Evolutionary conservation across 2,888 invertebrate species (phyloP), one percentile per base, ranked within the genome.

Genomic region (Parnassius glacialis): DNA sequence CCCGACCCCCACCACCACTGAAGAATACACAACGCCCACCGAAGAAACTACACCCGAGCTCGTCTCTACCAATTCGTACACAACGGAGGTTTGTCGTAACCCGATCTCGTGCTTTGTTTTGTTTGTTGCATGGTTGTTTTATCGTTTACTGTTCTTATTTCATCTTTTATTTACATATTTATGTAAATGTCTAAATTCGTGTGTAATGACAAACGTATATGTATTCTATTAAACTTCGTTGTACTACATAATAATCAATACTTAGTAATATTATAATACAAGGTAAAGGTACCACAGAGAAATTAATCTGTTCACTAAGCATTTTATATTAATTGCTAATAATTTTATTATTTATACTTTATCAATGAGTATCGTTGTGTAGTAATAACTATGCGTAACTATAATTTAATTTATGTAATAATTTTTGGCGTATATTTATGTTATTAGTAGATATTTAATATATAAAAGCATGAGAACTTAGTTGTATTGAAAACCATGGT

Each of bases 11-110:
- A 67, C 73, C 69, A 62, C 47, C n/a, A 13, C 74, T 71, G 69
- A 70, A 51, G 68, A 47, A 47, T 47, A 69, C 60, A 67, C 67
- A 65, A 66, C 75, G 47, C n/a, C 47, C 64, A 79, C 80, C 68
- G 85, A 84, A 71, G 87, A 84, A 70, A 81, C 78, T 75, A 82
- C 83, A 72, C 79, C 83, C 69, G 87, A 81, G 81, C 77, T 79
- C 76, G 75, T 79, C 77, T 80, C 90, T 70, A 85, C 88, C 84
- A 84, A 85, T 85, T 81, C 85, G 76, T 88, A 81, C 85, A 83
- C 82, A 73, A 84, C 87, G 76, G 90, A 91, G 90, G 90, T 91
- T 91, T 89, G 90, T 90, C 87, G 84, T 83, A 81, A 81, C 84
- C 81, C 79, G 79, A 81, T 84, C 70, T 84, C 70, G 67, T 62